Base-by-base conservation (phyloP, 1,140 invertebrate genomes). In the Phymorhynchus buccinoides region DNA sequence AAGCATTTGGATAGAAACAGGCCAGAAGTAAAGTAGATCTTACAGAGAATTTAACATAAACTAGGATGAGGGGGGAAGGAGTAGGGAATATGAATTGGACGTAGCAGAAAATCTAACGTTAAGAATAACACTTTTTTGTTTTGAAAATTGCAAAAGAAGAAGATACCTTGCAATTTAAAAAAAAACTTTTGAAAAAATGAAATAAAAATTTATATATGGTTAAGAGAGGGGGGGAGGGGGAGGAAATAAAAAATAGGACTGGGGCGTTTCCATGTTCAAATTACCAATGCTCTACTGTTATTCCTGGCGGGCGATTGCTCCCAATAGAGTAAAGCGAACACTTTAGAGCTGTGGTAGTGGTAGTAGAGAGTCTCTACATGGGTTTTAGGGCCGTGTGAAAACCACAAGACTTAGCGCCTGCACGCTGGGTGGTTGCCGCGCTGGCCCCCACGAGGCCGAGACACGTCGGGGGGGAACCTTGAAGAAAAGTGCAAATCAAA, bases 301-400 rank as follows among this genome's bases (percentile, higher is more conserved):
- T 79, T 44, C 77, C 7, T 41, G 27, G 42, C n/a, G 3, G 77
- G 44, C 32, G 77, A 79, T 48, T 79, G 77, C 77, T 79, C 44
- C 77, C 48, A 79, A 79, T 79, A 79, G 44, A 52, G 77, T 52
- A n/a, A n/a, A 52, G 77, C 6, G 75, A 79, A 79, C 77, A 79
- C n/a, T 16, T n/a, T 79, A 27, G 77, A 79, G 77, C 77, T 22
- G 3, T n/a, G n/a, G n/a, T n/a, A n/a, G n/a, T n/a, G n/a, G n/a
- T n/a, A n/a, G n/a, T n/a, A n/a, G n/a, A 6, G 44, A 30, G 14
- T 42, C 77, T 79, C 77, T 48, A 79, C 16, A n/a, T n/a, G n/a
- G n/a, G n/a, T 42, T n/a, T 79, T 79, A 22, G 44, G 44, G 16
- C 22, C 16, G 35, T 75, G 27, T 75, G 73, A 41, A 75, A 75